Evolutionary conservation across 2,113 vertebrate genomes (phyloP), one percentile per base, ranked within the genome.

Genomic region (Pseudorasbora parva): DNA sequence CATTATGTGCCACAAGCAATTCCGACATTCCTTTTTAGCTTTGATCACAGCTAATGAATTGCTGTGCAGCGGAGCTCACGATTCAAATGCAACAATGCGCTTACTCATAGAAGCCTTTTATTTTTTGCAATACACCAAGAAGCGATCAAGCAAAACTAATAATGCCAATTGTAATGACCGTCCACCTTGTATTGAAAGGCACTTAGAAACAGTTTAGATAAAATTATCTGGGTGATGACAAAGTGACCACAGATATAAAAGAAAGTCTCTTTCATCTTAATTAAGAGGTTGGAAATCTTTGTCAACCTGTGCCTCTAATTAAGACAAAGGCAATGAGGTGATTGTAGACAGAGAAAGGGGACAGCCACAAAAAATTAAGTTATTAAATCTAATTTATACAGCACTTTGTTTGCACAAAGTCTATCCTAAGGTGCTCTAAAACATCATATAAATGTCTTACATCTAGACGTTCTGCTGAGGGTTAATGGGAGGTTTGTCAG

Each of bases 31-130:
- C 59, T 80, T 66, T 66, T 79, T 37, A 51, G 45, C 45, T 69
- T 54, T 69, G 60, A 81, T 81, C 62, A 69, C 47, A 33, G 62
- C 45, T 81, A 81, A 81, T 81, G 62, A 81, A 81, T 69, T 47
- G 45, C 54, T 54, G 62, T 37, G 62, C 51, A 30, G 27, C 51
- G 27, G 19, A 69, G 27, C 45, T 33, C 17, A 64, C 15, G 11
- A 69, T 37, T 68, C 43, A 81, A 37, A 54, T 69, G 74, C 25
- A 77, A 59, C 51, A 74, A 8, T 74, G 23, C 19, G 21, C 27
- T 37, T 57, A 8, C 45, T 68, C 45, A 51, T 23, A 47, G 8
- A 23, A 17, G 72, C 47, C 47, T 75, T 75, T 75, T 60, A 23
- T 59, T 77, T 41, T 57, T 41, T 57, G 33, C 33, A 62, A 41